phyloP scores from a whole-genome alignment of 1,140 invertebrate species.

The Neotoxoptera formosana region DNA sequence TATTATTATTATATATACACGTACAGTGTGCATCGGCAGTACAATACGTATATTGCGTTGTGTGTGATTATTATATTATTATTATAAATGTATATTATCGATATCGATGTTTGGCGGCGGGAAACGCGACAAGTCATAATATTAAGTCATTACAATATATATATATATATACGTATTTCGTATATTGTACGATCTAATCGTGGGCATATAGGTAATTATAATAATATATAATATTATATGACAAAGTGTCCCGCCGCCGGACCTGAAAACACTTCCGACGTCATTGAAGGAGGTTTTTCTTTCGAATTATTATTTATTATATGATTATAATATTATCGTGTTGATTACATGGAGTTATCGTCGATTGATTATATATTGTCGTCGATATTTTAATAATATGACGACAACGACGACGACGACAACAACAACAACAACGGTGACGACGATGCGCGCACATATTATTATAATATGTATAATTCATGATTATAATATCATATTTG shows the following conservation, averaged over 20 bases:
- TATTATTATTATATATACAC: neutral
- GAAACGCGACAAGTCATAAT: neutral
- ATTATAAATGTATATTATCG: neutral
- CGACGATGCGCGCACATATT: too few species aligned
- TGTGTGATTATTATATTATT: neutral
- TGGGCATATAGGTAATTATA: neutral
- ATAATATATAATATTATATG: neutral
- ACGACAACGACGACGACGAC: too few species aligned
- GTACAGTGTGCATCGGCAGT: neutral
- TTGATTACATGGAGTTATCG: neutral
- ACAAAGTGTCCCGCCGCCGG: neutral
- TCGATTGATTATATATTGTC: neutral
- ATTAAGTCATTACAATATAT: neutral
- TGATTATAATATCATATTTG: too few species aligned
- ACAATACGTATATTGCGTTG: neutral
- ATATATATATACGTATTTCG: neutral
- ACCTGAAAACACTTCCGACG: constrained; percentile 52
- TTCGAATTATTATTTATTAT: constrained; percentile 2
- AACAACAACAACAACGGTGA: neutral
- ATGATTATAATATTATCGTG: neutral
- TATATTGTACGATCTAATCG: neutral
- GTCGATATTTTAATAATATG: neutral
- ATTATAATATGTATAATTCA: neutral
- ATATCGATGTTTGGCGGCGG: constrained; percentile 15
- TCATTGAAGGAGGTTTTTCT: constrained; percentile 58